A percentile compares a stretch with the other conserved stretches of the same genome.
These are phyloP conservation scores for Timema cristinae DNA, from an alignment of 2,888 invertebrate genomes.

Conservation along the genomic window DNA sequence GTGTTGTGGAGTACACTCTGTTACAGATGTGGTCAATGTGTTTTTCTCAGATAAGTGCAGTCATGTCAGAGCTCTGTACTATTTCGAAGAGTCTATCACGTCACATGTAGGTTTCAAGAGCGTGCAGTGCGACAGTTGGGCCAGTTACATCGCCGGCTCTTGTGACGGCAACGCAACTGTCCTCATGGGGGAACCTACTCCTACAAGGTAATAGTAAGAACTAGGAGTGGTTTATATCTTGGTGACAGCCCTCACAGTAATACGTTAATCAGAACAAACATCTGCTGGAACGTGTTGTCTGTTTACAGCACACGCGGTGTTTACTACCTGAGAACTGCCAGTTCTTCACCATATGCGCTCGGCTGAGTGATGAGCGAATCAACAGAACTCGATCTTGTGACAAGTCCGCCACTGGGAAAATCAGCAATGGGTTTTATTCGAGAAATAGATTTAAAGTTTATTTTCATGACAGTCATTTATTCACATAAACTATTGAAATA, in stretches of 20 bases:
- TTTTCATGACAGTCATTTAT: no score
- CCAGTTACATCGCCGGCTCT: not conserved
- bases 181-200: conserved; percentile 4
- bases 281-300: not conserved
- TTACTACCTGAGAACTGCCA: not conserved
- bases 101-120: not conserved
- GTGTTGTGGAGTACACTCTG: no score
- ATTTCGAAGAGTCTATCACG: conserved; percentile 12
- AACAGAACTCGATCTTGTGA: no score
- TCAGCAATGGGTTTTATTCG: no score
- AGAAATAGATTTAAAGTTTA: no score
- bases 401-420: no score
- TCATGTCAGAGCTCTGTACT: conserved; percentile 8
- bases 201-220: not conserved
- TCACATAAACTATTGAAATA: no score
- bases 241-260: no score
- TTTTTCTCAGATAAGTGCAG: conserved; percentile 4
- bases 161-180: conserved; percentile 1
- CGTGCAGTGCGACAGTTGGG: conserved; percentile 1
- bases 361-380: not conserved
- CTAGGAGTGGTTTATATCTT: no score
- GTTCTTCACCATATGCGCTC: conserved; percentile 9
- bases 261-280: no score
- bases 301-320: not conserved
- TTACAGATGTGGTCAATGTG: no score